Base-by-base conservation (phyloP, 2,888 invertebrate species). In the Pheosia gnoma region DNA sequence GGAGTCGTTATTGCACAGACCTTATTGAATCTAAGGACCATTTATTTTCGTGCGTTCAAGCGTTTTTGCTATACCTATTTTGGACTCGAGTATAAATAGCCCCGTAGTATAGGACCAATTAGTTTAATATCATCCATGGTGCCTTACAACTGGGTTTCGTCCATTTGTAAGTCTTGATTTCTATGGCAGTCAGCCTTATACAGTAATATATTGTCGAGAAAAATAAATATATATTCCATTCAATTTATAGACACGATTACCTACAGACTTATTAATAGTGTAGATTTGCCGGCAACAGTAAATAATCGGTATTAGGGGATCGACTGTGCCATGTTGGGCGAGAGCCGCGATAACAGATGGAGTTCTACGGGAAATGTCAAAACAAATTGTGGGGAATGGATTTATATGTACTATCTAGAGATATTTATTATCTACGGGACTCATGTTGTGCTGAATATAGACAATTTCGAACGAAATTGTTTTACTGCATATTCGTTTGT, bases 211-310 rank as follows among this genome's bases (percentile, higher is more conserved):
- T 25, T 25, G 25, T 25, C 0, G 25, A 25, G 25, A 25, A 25
- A 25, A 25, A 25, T 25, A 25, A 25, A 25, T 25, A 25, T 25
- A 25, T 25, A 25, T 25, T 25, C 25, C 52, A 47, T 47, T 10
- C 5, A 51, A 51, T 51, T 51, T 51, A 51, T 36, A 36, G 36
- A 52, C 8, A 9, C 36, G n/a, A 51, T 13, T 7, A 51, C 51
- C 51, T 8, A 53, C 37, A 53, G 37, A 53, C 37, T 53, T 53
- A 52, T 47, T n/a, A 63, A 61, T 58, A 68, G 62, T 71, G 71
- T 76, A 70, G 74, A 76, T 71, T 73, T 71, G 76, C 63, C 58
- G 67, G 63, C 64, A 67, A 72, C 68, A 67, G 72, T 76, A 70
- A 69, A 76, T 75, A 70, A 74, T 72, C 72, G 67, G 64, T 64